Percentiles rank a stretch among this genome's conserved stretches.
Evolutionary conservation across 2,797 vertebrate genomes (phyloP).

Genomic region (Naso thynnoides): DNA sequence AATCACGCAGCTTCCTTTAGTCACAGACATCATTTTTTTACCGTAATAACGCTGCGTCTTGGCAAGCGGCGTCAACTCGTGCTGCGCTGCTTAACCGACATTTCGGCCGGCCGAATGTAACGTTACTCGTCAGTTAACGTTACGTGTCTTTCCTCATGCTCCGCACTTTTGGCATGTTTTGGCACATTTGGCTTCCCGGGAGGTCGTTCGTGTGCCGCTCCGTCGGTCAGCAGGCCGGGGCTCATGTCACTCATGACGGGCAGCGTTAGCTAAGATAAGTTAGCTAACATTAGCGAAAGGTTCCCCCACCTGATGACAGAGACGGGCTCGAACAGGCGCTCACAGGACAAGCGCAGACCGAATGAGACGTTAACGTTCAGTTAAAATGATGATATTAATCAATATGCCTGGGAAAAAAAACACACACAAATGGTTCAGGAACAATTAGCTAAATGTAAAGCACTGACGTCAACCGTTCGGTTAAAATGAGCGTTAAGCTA

Average conservation of each 20-base stretch:
- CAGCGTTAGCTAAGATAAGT: too few relatives aligned
- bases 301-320: slow-evolving; percentile 33
- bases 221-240: too few relatives aligned
- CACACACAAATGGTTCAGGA: not conserved
- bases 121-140: too few relatives aligned
- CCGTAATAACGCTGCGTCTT: not conserved
- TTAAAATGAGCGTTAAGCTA: not conserved
- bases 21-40: too few relatives aligned
- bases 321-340: slow-evolving; percentile 12
- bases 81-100: not conserved
- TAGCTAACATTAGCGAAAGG: slow-evolving; percentile 61
- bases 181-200: too few relatives aligned
- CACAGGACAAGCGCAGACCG: not conserved
- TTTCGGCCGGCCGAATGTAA: not conserved
- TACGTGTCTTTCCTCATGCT: not conserved
- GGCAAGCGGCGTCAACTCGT: not conserved
- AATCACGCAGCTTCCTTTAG: not conserved
- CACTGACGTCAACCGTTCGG: too few relatives aligned
- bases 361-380: too few relatives aligned
- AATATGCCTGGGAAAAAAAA: not conserved
- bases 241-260: too few relatives aligned
- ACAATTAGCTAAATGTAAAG: not conserved
- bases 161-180: too few relatives aligned
- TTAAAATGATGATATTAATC: not conserved
- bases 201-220: too few relatives aligned